phyloP scores from a whole-genome alignment of 2,113 vertebrate genomes.

The Bungarus multicinctus region DNA sequence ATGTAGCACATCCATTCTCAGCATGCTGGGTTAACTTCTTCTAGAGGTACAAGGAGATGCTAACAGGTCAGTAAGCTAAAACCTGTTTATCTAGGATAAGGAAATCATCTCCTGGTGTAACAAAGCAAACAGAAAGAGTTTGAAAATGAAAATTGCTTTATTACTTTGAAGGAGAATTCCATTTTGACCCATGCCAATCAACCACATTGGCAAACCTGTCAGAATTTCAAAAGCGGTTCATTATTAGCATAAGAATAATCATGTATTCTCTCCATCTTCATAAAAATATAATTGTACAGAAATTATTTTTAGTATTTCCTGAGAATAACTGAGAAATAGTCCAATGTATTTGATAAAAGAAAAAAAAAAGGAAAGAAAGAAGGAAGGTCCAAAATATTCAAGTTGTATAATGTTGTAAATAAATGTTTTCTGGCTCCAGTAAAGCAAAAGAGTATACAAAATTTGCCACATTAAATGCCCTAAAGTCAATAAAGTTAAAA shows the following conservation, averaged over 20 bases:
- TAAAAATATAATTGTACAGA: not conserved
- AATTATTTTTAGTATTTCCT: not conserved
- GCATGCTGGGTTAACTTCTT: slow-evolving; percentile 43
- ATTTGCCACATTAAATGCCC: not conserved
- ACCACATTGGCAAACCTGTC: not conserved
- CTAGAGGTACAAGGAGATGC: slow-evolving; percentile 38
- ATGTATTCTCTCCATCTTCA: not conserved
- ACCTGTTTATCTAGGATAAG: not conserved
- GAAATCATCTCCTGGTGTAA: not conserved
- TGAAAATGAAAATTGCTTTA: not conserved
- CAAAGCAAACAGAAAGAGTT: slow-evolving; percentile 17
- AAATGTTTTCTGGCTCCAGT: not conserved
- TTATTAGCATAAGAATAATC: not conserved
- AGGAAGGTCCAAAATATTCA: not conserved
- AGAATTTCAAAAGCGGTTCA: not conserved
- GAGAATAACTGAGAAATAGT: not conserved
- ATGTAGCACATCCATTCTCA: slow-evolving; percentile 49
- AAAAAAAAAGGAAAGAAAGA: not conserved
- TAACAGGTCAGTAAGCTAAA: slow-evolving; percentile 7
- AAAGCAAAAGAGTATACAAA: not conserved
- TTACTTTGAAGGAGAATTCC: not conserved
- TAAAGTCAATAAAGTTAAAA: not conserved
- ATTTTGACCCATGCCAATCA: not conserved
- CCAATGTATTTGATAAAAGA: not conserved
- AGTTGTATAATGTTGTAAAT: not conserved